Evolutionary conservation across 2,888 invertebrate genomes (phyloP), one percentile per base, ranked within the genome.

Genomic region (Myathropa florea): DNA sequence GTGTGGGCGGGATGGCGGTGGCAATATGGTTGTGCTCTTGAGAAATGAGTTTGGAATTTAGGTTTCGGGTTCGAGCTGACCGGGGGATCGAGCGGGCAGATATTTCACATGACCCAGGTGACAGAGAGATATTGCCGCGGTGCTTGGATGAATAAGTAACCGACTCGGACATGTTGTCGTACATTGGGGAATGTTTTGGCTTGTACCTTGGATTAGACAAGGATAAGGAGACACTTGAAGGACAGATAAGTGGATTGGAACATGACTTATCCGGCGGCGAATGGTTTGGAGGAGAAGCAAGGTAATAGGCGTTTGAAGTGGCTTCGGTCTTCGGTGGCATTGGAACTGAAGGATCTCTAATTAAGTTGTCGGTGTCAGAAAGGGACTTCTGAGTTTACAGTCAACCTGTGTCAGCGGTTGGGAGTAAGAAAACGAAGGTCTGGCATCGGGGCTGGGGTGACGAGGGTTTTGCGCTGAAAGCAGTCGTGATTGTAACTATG

Each of bases 1-100:
- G 77, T 85, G 85, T 85, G 82, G 85, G 85, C 53, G 85, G 85
- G 82, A 85, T 85, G 84, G 64, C 77, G 81, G 84, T n/a, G 64
- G 77, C 75, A 68, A 70, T 76, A 72, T 73, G 77, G 64, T 76
- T 73, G 85, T 73, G 72, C 63, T 68, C 67, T 85, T 85, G 85
- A 85, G 81, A 85, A 81, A 85, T 77, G 68, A 64, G 26, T 65
- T 39, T 85, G 85, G 82, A 82, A 85, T 85, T 85, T 81, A 75
- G 84, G 76, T 71, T 82, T 82, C 30, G 72, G 73, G 68, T 73
- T 73, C 71, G 72, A 72, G 61, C 72, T 24, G 60, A 60, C 59
- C 61, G 61, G 46, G n/a, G 18, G n/a, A 46, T 46, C 46, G 57
- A 46, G 57, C 61, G 36, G n/a, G 71, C 75, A 79, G 57, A 68